Conservation (phyloP, 1,140 invertebrate species). For the Leptinotarsa lineolata region DNA sequence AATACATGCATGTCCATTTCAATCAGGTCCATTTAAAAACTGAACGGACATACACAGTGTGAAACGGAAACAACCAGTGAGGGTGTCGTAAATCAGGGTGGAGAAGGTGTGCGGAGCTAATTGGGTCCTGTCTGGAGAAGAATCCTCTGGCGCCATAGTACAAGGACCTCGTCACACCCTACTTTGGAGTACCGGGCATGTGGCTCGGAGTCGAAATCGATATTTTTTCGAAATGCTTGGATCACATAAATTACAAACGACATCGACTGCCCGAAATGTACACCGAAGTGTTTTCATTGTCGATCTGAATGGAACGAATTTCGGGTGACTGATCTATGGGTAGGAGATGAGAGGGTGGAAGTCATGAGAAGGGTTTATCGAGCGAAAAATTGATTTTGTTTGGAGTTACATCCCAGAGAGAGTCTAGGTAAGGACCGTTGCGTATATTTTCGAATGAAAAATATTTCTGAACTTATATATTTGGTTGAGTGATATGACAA, state of each 20-base stretch:
- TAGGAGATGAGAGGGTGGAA: too few species aligned
- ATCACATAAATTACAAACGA: slow-evolving; percentile 4
- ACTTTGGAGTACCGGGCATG: not conserved
- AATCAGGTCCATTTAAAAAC: not conserved
- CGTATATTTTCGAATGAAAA: too few species aligned
- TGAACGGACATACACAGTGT: not conserved
- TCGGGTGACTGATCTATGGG: too few species aligned
- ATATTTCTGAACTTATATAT: too few species aligned
- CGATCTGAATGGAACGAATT: not conserved
- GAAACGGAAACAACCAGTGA: not conserved
- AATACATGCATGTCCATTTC: too few species aligned
- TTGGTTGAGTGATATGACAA: too few species aligned
- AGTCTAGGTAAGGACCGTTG: too few species aligned
- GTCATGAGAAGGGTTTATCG: too few species aligned
- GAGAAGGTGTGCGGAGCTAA: not conserved
- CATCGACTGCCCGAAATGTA: not conserved
- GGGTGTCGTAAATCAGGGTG: not conserved
- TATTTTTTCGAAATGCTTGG: not conserved
- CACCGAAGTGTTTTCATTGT: not conserved
- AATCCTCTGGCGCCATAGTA: not conserved
- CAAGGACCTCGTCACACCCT: not conserved
- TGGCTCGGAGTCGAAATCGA: not conserved
- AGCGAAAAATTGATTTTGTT: too few species aligned
- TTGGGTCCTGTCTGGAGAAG: not conserved
- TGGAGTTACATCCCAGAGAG: too few species aligned